Conservation (phyloP, 2,113 vertebrate genomes). For the Alexandromys fortis region DNA sequence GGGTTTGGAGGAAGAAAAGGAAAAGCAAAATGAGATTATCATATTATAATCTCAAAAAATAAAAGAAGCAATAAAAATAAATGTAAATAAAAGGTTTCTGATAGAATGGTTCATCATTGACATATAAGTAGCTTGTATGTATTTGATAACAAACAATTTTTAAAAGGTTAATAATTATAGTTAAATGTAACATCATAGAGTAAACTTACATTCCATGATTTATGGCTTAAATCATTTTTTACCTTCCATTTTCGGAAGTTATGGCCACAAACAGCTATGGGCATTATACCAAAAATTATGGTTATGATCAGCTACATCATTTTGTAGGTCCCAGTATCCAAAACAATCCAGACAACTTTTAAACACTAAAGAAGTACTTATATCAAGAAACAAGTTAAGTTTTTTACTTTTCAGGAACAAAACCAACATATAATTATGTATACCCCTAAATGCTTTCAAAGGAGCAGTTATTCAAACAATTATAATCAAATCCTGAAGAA, state of each 20-base stretch:
- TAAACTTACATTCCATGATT: background rate
- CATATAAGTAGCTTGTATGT: background rate
- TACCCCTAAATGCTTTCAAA: background rate
- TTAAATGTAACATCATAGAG: background rate
- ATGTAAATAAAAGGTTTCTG: background rate
- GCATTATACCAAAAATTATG: background rate
- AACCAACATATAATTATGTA: background rate
- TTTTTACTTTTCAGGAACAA: background rate
- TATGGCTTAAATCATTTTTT: background rate
- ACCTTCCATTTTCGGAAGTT: background rate
- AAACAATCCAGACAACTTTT: background rate
- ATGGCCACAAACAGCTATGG: background rate
- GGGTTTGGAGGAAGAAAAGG: background rate
- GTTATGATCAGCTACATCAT: background rate
- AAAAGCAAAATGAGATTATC: background rate
- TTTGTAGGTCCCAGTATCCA: background rate
- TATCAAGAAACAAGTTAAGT: background rate
- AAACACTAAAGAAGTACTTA: background rate
- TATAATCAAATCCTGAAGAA: background rate
- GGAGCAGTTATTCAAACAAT: background rate
- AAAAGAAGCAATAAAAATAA: background rate
- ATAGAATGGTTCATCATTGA: background rate
- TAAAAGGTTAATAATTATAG: no score
- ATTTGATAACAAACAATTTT: background rate
- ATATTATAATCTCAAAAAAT: background rate